phyloP scores from a whole-genome alignment of 2,797 vertebrate species.

The Decapterus maruadsi region DNA sequence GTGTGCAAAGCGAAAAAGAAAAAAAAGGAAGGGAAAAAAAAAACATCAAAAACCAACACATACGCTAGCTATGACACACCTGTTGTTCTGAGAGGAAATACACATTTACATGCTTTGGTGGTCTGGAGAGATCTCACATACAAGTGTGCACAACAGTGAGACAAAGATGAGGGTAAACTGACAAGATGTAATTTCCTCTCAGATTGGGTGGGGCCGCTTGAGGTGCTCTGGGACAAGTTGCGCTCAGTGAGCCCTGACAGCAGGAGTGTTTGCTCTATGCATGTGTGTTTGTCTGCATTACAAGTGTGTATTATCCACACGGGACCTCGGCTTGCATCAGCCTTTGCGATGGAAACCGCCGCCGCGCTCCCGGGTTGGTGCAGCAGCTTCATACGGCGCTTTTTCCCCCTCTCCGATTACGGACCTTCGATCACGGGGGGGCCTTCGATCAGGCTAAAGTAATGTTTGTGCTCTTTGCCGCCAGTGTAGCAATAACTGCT shows the following conservation, averaged over 20 bases:
- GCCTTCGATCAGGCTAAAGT: conserved; percentile 76
- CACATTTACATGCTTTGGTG: conserved; percentile 48
- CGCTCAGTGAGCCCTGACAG: conserved; percentile 69
- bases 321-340: conserved; percentile 66
- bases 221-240: conserved; percentile 63
- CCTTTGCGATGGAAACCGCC: conserved; percentile 60
- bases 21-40: not conserved
- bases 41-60: conserved; percentile 64
- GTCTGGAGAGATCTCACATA: conserved; percentile 46
- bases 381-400: conserved; percentile 34
- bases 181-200: conserved; percentile 42
- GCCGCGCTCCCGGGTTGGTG: conserved; percentile 39
- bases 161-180: conserved; percentile 33
- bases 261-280: conserved; percentile 42
- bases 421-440: conserved; percentile 66
- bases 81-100: conserved; percentile 53
- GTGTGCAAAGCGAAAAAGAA: conserved; percentile 7
- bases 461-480: conserved; percentile 68
- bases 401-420: conserved; percentile 72
- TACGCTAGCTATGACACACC: conserved; percentile 49
- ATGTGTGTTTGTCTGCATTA: conserved; percentile 57
- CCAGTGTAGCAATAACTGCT: conserved; percentile 70
- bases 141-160: conserved; percentile 44
- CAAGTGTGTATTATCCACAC: conserved; percentile 52
- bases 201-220: conserved; percentile 54